Base-by-base conservation (phyloP, 2,797 vertebrate genomes). In the Numenius phaeopus region DNA sequence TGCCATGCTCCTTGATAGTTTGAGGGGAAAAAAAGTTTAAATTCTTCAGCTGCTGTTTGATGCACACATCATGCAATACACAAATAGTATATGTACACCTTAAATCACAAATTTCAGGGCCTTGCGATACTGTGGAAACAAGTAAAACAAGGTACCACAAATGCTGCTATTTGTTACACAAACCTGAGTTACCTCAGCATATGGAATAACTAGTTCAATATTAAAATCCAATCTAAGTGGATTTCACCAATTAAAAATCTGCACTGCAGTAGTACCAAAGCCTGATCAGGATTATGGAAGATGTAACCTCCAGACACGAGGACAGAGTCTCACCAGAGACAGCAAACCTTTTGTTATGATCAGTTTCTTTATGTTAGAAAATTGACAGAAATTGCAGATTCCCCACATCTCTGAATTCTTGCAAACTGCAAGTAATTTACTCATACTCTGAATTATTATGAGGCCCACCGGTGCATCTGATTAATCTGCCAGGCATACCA, bases 1-100 rank as follows among this genome's bases (percentile, higher is more conserved):
- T 65, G 99, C 99, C 99, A 99, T 99, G 98, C 99, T 99, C 99
- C 99, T 99, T 98, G 3, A 90, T 19, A 80, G 49, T 50, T 42
- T 24, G 64, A 61, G 58, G 59, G 20, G 11, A n/a, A n/a, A 62
- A 62, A 57, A 42, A 73, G 76, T 46, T 59, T 14, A 70, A 24
- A 44, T 2, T 11, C 46, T 90, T 72, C 65, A 91, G 42, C 73
- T 78, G 27, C 49, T 54, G 18, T n/a, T 49, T 72, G 34, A 18
- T 7, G 73, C 27, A 67, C 40, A n/a, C 50, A 11, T 12, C 24
- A 58, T 3, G 61, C 40, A 24, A 34, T 7, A 34, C 44, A 58
- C 58, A 61, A 66, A 30, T 1, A 12, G 21, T 3, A 24, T 1
- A 24, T 8, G 39, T 7, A 58, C 22, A 72, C 4, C 16, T 24